Evolutionary conservation across 2,113 vertebrate genomes (phyloP).

Genomic region (Microtus montanus): DNA sequence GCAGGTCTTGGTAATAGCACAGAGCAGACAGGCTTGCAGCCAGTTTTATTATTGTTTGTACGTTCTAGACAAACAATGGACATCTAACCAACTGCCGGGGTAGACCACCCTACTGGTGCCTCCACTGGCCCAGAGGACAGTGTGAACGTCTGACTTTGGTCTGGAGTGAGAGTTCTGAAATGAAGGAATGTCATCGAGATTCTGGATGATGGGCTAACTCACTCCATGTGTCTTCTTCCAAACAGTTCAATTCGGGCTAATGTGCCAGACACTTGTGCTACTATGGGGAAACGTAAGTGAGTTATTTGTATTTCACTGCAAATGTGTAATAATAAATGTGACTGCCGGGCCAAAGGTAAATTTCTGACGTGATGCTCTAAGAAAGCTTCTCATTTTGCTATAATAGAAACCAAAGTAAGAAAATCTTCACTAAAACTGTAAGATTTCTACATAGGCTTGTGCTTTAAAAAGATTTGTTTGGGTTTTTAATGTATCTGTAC

Average conservation of each 20-base stretch:
- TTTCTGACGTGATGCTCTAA: conserved; percentile 40
- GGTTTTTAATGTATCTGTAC: neutral
- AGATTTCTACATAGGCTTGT: neutral
- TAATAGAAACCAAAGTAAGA: conserved; percentile 17
- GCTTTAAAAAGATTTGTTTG: neutral
- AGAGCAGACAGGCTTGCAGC: neutral
- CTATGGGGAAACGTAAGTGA: conserved; percentile 25
- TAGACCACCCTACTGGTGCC: neutral
- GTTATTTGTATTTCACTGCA: conserved; percentile 44
- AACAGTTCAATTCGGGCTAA: conserved; percentile 38
- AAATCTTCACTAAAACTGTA: neutral
- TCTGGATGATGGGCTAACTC: conserved; percentile 30
- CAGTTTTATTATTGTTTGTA: conserved; percentile 29
- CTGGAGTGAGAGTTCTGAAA: conserved; percentile 46
- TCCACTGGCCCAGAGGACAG: neutral
- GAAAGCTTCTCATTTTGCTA: conserved; percentile 31
- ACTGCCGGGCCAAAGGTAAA: conserved; percentile 28
- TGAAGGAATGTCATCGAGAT: neutral
- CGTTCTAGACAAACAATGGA: neutral
- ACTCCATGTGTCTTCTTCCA: conserved; percentile 48
- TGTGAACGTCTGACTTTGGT: conserved; percentile 35
- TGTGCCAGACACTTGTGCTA: conserved; percentile 27
- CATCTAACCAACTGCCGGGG: neutral
- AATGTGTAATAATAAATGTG: conserved; percentile 11
- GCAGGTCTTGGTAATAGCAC: neutral